Evolutionary conservation across 2,113 vertebrate genomes (phyloP).

Genomic region (Castor canadensis): DNA sequence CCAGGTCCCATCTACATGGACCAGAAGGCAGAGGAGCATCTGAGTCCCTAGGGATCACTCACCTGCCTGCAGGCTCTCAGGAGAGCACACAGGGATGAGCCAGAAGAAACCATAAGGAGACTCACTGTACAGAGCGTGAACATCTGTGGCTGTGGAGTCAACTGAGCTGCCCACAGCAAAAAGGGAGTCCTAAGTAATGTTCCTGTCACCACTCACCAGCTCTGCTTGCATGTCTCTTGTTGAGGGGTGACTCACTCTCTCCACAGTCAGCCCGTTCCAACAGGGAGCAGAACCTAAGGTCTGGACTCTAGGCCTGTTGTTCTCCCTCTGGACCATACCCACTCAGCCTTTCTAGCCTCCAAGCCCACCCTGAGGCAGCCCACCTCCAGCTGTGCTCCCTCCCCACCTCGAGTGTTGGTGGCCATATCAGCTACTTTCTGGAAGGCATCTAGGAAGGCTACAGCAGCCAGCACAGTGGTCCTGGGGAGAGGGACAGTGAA

Average conservation of each 20-base stretch:
- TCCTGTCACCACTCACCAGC: neutral
- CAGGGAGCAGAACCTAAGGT: neutral
- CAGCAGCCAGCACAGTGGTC: slow-evolving; percentile 97
- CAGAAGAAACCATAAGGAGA: neutral
- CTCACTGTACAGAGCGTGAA: no score
- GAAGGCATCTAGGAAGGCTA: slow-evolving; percentile 98
- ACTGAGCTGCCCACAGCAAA: neutral
- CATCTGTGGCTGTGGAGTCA: neutral
- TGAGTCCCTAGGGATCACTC: neutral
- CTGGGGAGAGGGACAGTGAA: slow-evolving; percentile 77
- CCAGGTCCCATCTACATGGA: neutral
- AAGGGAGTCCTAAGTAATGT: fast-evolving
- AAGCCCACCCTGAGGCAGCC: slow-evolving; percentile 58
- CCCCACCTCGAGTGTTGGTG: slow-evolving; percentile 97
- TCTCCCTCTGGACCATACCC: neutral
- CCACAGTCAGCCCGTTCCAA: neutral
- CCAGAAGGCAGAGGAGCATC: neutral
- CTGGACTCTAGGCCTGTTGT: neutral
- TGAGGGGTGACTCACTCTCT: neutral
- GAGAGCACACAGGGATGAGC: neutral
- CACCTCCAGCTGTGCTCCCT: slow-evolving; percentile 67
- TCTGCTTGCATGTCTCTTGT: neutral
- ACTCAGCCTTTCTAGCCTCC: neutral
- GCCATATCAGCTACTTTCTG: slow-evolving; percentile 99
- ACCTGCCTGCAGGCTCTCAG: neutral